Evolutionary conservation across 2,888 invertebrate species (phyloP), one percentile per base, ranked within the genome.

Genomic region (Cephonodes hylas): DNA sequence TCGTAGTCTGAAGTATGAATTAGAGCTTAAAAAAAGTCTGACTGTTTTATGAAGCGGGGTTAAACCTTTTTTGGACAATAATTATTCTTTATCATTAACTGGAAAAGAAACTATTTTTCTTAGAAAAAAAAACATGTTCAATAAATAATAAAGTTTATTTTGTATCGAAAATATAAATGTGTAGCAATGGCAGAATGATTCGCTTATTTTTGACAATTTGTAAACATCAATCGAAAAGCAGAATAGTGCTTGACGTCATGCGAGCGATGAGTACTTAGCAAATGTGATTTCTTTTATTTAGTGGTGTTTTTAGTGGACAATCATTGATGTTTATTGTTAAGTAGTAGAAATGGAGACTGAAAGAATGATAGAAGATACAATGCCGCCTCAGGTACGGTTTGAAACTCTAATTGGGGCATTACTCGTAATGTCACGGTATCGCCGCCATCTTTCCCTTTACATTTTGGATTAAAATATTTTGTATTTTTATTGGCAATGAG

Each of bases 291-390:
- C 84, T 78, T 79, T 83, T 87, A 77, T 77, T 84, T 83, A 72
- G 81, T 84, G 85, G 81, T 82, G 86, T 84, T 84, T 75, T 78
- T 75, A 81, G 83, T 87, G 84, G 79, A 89, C 80, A 79, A 77
- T 75, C 81, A 87, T 92, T 90, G 79, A 91, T 92, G 93, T 88
- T 85, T 84, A 86, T 89, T 83, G 89, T 91, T 91, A 89, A 88
- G 95, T 96, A 95, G 94, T 95, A 93, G 96, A 96, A 95, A 97
- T 97, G 97, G 97, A 97, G 95, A 97, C 96, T 93, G 97, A 97
- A 94, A 96, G 96, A 94, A 95, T 96, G 91, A 95, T 96, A 93
- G 96, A 96, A 93, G 97, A 97, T 67, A 86, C 88, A 67, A 84
- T 88, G 80, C 86, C 89, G 73, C 89, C 89, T 64, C 91, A 92